Evolutionary conservation across 2,888 invertebrate species (phyloP), one percentile per base, ranked within the genome.

Genomic region (Thymelicus lineola): DNA sequence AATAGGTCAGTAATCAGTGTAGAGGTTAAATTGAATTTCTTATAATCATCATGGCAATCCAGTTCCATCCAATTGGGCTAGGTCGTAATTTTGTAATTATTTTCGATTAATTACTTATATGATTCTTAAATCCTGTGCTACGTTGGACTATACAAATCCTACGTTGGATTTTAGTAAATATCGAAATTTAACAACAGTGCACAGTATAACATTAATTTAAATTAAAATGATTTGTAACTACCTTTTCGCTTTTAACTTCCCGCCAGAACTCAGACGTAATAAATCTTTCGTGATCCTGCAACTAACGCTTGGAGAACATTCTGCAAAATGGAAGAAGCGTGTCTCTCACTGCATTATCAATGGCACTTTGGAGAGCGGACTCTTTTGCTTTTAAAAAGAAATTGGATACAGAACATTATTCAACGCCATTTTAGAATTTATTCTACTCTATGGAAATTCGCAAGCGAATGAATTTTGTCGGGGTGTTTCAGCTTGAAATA

Each of bases 211-310:
- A 42, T 42, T 42, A 10, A 42, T 9, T 42, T 42, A 9, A 38
- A 42, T 9, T 42, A 10, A 42, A 42, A 42, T 9, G 10, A 10
- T 42, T 10, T 4, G 3, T 20, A 53, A 57, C n/a, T n/a, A n/a
- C n/a, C 28, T 1, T 28, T 15, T 6, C 57, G n/a, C 36, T 3
- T 36, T n/a, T 12, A 12, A 15, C 36, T 38, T 38, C n/a, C 38
- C 12, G 7, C 36, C 9, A n/a, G 15, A 38, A 45, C 36, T 62
- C 35, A 36, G 15, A 7, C 38, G 20, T 53, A 53, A 50, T 63
- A 63, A 63, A 63, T 63, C 63, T 45, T 20, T 9, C 20, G 36
- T 36, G 28, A 48, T 50, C 62, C 36, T 35, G 48, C 35, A 45
- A 38, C n/a, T 12, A 45, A 42, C 9, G 17, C 6, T 20, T 17